Base-by-base conservation (phyloP, 2,797 vertebrate genomes). In the Eupleurogrammus muticus region DNA sequence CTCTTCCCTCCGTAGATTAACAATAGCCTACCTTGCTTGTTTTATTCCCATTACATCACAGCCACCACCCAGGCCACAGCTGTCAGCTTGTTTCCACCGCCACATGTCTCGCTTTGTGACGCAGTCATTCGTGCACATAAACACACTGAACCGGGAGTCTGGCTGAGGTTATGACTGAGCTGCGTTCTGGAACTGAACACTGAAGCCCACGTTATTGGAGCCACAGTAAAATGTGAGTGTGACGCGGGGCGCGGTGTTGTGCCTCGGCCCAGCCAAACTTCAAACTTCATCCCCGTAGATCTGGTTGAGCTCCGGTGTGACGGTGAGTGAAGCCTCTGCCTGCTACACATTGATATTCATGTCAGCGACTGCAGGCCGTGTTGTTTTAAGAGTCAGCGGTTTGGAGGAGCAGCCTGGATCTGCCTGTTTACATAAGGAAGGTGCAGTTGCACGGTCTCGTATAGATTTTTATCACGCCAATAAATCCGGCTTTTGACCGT, bases 1-100 rank as follows among this genome's bases (percentile, higher is more conserved):
- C 34, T 34, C 54, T 17, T n/a, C 20, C 19, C 36, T 24, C 4
- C 28, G 6, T 6, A 28, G 28, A 3, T 28, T 5, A 13, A 57
- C 52, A 38, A 5, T 34, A 28, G 32, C 42, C 6, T 12, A 19
- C 20, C 56, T 34, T 74, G n/a, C n/a, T 71, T 75, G 59, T 38
- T 57, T 75, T 51, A 74, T 46, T 66, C 14, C 70, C 67, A 50
- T 81, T 17, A 77, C 75, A 24, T 86, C 78, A 77, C 16, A 38
- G 34, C 53, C 19, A 34, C 70, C 66, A 38, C 19, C 20, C 14
- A 57, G 68, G 40, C 72, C 47, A 8, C 73, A 72, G 78, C 66
- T 73, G 60, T 79, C 73, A 85, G 85, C 85, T 87, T 62, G 66
- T 82, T 81, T 59, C 77, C 77, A 69, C 84, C 84, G 82, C 86